Base-by-base conservation (phyloP, 2,888 invertebrate species). In the Parthenolecanium corni region DNA sequence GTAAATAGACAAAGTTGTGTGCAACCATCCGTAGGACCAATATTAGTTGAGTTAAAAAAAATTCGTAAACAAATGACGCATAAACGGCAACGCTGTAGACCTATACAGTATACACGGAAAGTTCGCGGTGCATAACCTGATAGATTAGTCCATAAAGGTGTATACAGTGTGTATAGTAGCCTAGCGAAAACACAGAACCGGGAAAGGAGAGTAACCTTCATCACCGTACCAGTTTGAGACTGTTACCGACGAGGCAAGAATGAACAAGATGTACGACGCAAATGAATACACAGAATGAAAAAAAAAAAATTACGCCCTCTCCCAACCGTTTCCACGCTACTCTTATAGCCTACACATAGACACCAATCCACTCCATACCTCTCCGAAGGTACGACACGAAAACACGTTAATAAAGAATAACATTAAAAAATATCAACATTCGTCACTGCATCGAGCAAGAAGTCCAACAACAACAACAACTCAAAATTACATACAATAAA, bases 211-310 rank as follows among this genome's bases (percentile, higher is more conserved):
- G 61, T 49, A 61, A 51, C 40, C 61, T 61, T 61, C 61, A 40
- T 61, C 61, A 61, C 51, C 61, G 61, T 61, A 61, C 61, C 61
- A 61, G 61, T 61, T 61, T 36, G 61, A 61, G 61, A 61, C 61
- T 61, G 61, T 61, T 61, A 61, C 61, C 21, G 51, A n/a, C 31
- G 20, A 31, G 20, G 47, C 47, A 46, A 56, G 44, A 56, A 56
- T 21, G 23, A 56, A 47, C 46, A 47, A 47, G 31, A 46, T 31
- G 20, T 57, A 47, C 47, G 47, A 36, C 47, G 49, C 6, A 44
- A 18, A 44, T 5, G 49, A 20, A 36, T 24, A 58, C 58, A 21
- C 31, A 14, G n/a, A 52, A 14, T 25, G 6, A 31, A 9, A 31
- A 31, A 44, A 44, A 44, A 16, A 20, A 44, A 42, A 42, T 6